Evolutionary conservation across 2,888 invertebrate genomes (phyloP), one percentile per base, ranked within the genome.

Genomic region (Schrankia costaestrigalis): DNA sequence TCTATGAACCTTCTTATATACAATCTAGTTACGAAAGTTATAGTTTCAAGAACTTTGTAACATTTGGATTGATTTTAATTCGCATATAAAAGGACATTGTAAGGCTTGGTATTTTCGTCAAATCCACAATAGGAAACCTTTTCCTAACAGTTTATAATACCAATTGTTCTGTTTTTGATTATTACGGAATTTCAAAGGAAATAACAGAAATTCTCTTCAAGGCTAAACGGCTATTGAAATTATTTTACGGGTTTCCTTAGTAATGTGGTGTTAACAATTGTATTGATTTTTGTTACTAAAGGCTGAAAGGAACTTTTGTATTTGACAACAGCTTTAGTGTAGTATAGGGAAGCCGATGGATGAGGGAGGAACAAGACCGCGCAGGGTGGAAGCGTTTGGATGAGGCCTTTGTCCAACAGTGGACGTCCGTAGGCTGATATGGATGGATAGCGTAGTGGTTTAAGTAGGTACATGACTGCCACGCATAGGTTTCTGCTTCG

Each of bases 91-190:
- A 44, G 44, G 41, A 35, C 42, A 32, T 38, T 45, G 51, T 48
- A 60, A 65, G 58, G 42, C 32, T 46, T 44, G 43, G 24, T 47
- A 49, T 60, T 60, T 59, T 53, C 46, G 19, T 36, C 35, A 39
- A 53, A 45, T 46, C 41, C 36, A 63, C 58, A 71, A 71, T 63
- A 41, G 45, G 71, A 75, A 75, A 49, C 63, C 77, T 41, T 52
- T n/a, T 42, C 29, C 59, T 56, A 65, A 56, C 49, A 52, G 51
- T 52, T 55, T 41, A 54, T 51, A 60, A 68, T 63, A 56, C 38
- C 51, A 41, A 57, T 56, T 47, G 58, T 60, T 71, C 68, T 65
- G 63, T 65, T 62, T 53, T 46, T 41, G 43, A 62, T 65, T 53
- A 48, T 57, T 57, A 49, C 54, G 26, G 35, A 49, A 27, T 61